Percentiles rank a stretch among this genome's conserved stretches.
Evolutionary conservation across 1,140 invertebrate genomes (phyloP).

Genomic region (Arctopsyche grandis): DNA sequence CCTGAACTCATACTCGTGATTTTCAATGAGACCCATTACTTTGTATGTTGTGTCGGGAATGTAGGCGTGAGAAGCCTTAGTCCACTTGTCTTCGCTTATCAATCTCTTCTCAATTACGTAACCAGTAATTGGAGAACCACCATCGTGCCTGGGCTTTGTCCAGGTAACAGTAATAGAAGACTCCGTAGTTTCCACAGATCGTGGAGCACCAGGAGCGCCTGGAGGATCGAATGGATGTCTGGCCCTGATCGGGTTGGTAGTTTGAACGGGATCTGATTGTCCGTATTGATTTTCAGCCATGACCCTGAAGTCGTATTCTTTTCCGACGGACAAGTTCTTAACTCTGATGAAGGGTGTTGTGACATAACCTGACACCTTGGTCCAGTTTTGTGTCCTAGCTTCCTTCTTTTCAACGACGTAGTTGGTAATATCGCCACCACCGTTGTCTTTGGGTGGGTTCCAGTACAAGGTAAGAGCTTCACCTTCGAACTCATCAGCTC

Average conservation of each 20-base stretch:
- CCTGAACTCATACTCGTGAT: slow-evolving; percentile 97
- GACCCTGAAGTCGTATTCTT: slow-evolving; percentile 96
- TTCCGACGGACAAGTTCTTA: slow-evolving; percentile 89
- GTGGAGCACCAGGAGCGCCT: slow-evolving; percentile 87
- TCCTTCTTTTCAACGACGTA: slow-evolving; percentile 97
- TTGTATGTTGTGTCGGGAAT: slow-evolving; percentile 84
- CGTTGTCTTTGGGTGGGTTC: slow-evolving; percentile 96
- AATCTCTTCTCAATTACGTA: slow-evolving; percentile 94
- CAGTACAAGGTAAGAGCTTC: slow-evolving; percentile 95
- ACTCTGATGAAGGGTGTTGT: slow-evolving; percentile 89
- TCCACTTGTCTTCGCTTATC: slow-evolving; percentile 91
- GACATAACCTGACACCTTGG: slow-evolving; percentile 91
- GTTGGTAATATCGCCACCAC: slow-evolving; percentile 94
- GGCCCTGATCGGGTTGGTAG: slow-evolving; percentile 88
- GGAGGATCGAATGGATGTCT: slow-evolving; percentile 97
- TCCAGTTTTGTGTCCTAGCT: slow-evolving; percentile 82
- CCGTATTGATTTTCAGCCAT: slow-evolving; percentile 98
- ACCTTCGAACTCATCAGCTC: slow-evolving; percentile 93
- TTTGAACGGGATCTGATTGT: slow-evolving; percentile 89
- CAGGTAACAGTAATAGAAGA: slow-evolving; percentile 95
- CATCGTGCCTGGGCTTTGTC: slow-evolving; percentile 93
- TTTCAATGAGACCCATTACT: slow-evolving; percentile 90
- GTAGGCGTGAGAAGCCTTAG: slow-evolving; percentile 84
- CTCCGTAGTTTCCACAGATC: slow-evolving; percentile 86
- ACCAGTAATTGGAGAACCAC: slow-evolving; percentile 89